Base-by-base conservation (phyloP, 1,140 invertebrate species). In the Pteromalus puparum region DNA sequence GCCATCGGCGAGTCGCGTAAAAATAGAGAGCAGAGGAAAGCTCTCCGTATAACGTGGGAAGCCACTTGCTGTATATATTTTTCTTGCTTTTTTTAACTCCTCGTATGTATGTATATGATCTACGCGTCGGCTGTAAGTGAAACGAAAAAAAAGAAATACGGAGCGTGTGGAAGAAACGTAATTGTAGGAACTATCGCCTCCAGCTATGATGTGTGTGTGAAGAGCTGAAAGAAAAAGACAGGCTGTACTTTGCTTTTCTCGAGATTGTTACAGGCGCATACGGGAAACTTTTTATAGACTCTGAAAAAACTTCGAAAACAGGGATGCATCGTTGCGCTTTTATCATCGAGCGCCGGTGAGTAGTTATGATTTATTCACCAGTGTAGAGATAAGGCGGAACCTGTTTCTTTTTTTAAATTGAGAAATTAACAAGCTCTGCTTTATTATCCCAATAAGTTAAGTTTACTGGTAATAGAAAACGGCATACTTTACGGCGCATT, bases 11-110 rank as follows among this genome's bases (percentile, higher is more conserved):
- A 61, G 67, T 12, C 65, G 65, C 65, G 67, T n/a, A 74, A 74
- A 74, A 74, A 74, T 74, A 38, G 72, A 42, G 72, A 74, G 34
- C 30, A n/a, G 34, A 38, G 72, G 34, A 42, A 74, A 74, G 72
- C 34, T 61, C 53, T n/a, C 18, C 18, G 15, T 12, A 21, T 18
- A 12, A 74, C 72, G 72, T 74, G 72, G 72, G 72, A 74, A 74
- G 72, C 12, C 24, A 26, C 68, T 72, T 9, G 24, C 65, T 0
- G 68, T 30, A 26, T 72, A 30, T 34, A 15, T 73, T 73, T 21
- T 28, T 68, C 6, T n/a, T 68, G 21, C 6, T 68, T 68, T 68
- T 48, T 48, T 61, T n/a, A 61, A 21, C 21, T 53, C 1, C 21
- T 61, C 53, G 21, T 6, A 21, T 61, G 4, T 61, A 61, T 15